These are phyloP conservation scores for Euborellia annulipes DNA, from an alignment of 1,140 invertebrate species.

Conservation along the genomic window DNA sequence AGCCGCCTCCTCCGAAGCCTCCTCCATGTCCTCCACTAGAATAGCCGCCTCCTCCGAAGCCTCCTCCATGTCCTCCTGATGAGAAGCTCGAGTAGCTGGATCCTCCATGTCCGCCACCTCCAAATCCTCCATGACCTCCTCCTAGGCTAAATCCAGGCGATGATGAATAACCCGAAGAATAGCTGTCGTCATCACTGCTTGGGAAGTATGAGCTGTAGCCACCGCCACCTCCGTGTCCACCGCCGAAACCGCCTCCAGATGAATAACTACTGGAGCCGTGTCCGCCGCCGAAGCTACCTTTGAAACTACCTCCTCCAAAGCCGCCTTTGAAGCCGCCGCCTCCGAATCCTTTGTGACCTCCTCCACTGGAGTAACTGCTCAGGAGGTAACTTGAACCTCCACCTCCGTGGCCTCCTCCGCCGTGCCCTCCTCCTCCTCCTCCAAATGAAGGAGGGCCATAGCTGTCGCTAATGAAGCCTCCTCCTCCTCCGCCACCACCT, in stretches of 20 bases:
- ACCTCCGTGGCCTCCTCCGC: slow-evolving; percentile 1
- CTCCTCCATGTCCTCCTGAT: background rate
- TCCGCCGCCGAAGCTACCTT: background rate
- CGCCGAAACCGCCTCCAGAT: background rate
- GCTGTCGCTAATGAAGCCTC: background rate
- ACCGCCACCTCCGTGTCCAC: background rate
- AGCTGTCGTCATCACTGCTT: background rate
- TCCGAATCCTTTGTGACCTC: slow-evolving; percentile 5
- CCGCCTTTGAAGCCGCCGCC: background rate
- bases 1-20: too few relatives aligned
- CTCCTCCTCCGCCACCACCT: too few relatives aligned
- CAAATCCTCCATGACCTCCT: background rate
- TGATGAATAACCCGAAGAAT: background rate
- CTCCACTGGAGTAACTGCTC: slow-evolving; percentile 1
- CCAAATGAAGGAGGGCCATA: background rate
- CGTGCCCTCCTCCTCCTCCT: background rate
- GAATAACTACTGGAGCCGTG: slow-evolving; percentile 5
- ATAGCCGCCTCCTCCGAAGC: background rate
- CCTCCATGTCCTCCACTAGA: background rate
- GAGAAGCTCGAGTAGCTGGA: background rate
- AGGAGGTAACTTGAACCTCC: background rate
- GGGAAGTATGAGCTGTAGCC: background rate
- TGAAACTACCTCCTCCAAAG: background rate
- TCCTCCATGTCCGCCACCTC: background rate
- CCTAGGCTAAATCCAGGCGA: slow-evolving; percentile 1